phyloP scores from a whole-genome alignment of 2,113 vertebrate genomes.

The Hemibagrus wyckioides region DNA sequence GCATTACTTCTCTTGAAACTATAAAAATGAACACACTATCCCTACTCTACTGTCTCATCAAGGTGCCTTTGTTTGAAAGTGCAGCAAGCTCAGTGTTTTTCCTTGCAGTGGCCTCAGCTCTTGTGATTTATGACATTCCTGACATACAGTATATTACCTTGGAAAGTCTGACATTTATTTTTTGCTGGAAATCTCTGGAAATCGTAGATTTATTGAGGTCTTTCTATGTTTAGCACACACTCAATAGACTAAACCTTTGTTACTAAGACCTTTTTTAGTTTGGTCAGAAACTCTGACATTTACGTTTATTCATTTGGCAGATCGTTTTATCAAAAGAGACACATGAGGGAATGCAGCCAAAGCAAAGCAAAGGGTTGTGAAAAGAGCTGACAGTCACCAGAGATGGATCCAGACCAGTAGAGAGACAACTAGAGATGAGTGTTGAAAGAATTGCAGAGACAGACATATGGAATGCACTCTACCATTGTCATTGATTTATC shows the following conservation, averaged over 20 bases:
- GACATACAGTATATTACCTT: constrained; percentile 45
- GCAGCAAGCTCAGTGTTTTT: constrained; percentile 24
- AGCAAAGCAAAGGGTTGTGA: not conserved
- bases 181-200: constrained; percentile 42
- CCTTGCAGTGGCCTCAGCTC: constrained; percentile 24
- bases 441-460: not conserved
- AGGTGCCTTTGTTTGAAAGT: constrained; percentile 45
- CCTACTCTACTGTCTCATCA: constrained; percentile 20
- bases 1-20: constrained; percentile 3
- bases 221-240: constrained; percentile 19
- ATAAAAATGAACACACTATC: constrained; percentile 4
- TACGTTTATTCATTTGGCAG: constrained; percentile 26
- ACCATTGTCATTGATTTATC: not conserved
- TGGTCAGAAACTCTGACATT: constrained; percentile 18
- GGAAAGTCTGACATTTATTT: constrained; percentile 54
- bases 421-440: not conserved
- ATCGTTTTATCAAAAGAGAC: constrained; percentile 13
- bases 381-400: not conserved
- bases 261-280: constrained; percentile 22
- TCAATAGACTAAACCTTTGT: constrained; percentile 31
- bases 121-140: constrained; percentile 54
- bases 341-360: not conserved
- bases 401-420: not conserved
- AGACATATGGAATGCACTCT: not conserved
- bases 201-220: constrained; percentile 41